Conservation (phyloP, 2,797 vertebrate genomes). For the Oreonectes daqikongensis region DNA sequence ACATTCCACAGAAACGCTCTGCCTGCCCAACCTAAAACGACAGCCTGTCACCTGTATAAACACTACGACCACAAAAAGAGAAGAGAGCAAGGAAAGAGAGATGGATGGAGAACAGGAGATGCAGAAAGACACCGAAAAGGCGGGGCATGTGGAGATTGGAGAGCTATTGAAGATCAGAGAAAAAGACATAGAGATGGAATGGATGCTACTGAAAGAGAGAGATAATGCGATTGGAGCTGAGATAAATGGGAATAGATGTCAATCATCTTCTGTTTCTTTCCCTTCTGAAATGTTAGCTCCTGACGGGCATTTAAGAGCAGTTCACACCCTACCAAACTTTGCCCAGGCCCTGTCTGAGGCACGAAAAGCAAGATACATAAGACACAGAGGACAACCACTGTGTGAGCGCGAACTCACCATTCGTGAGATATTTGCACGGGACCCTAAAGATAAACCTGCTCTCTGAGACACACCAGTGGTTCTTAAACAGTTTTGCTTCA, state of each 20-base stretch:
- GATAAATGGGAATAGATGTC: background rate
- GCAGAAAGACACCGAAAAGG: constrained; percentile 16
- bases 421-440: constrained; percentile 58
- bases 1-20: constrained; percentile 37
- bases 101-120: constrained; percentile 38
- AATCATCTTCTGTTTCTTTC: constrained; percentile 21
- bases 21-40: constrained; percentile 61
- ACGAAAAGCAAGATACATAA: constrained; percentile 72
- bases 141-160: constrained; percentile 13
- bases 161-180: constrained; percentile 17
- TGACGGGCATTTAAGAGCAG: constrained; percentile 51
- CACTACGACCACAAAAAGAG: constrained; percentile 34
- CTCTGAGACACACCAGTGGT: constrained; percentile 11
- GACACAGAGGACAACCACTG: constrained; percentile 65
- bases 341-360: constrained; percentile 66
- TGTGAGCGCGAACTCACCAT: constrained; percentile 66
- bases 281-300: constrained; percentile 46
- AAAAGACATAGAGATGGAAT: constrained; percentile 25
- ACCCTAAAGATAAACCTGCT: constrained; percentile 33
- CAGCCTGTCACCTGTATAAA: constrained; percentile 48
- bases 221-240: constrained; percentile 25
- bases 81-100: constrained; percentile 35
- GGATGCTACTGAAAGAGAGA: background rate
- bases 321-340: constrained; percentile 64
- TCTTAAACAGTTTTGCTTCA: constrained; percentile 11